Evolutionary conservation across 2,113 vertebrate genomes (phyloP).

Genomic region (Saccopteryx leptura): DNA sequence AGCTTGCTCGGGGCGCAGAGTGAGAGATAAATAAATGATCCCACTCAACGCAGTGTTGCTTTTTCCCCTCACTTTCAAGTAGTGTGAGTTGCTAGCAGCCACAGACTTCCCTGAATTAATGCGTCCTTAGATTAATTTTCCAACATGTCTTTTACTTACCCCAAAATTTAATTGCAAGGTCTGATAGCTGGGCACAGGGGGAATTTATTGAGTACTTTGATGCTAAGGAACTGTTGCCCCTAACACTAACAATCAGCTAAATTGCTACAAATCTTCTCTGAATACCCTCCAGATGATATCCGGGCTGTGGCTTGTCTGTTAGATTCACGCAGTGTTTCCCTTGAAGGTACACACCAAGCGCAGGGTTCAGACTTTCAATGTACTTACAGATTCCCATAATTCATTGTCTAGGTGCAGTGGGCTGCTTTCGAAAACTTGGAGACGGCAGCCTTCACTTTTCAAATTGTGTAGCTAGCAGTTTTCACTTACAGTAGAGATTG

Average conservation of each 20-base stretch:
- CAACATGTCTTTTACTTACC: slow-evolving; percentile 55
- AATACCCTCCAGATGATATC: slow-evolving; percentile 72
- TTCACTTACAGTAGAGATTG: slow-evolving; percentile 85
- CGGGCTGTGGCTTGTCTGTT: background rate
- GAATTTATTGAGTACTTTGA: slow-evolving; percentile 67
- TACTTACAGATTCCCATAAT: slow-evolving; percentile 72
- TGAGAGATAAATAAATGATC: slow-evolving; percentile 45
- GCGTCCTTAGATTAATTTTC: slow-evolving; percentile 54
- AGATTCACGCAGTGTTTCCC: slow-evolving; percentile 67
- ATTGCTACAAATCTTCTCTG: slow-evolving; percentile 75
- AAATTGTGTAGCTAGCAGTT: slow-evolving; percentile 84
- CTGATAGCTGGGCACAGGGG: slow-evolving; percentile 23
- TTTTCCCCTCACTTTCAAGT: slow-evolving; percentile 52
- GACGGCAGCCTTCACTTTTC: slow-evolving; percentile 81
- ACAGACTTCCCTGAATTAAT: slow-evolving; percentile 60
- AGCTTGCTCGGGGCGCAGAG: background rate
- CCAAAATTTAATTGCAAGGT: slow-evolving; percentile 67
- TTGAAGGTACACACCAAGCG: slow-evolving; percentile 58
- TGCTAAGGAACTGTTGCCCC: slow-evolving; percentile 54
- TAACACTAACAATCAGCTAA: slow-evolving; percentile 73
- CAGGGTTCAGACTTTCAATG: slow-evolving; percentile 37
- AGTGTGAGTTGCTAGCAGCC: slow-evolving; percentile 43
- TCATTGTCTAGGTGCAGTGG: slow-evolving; percentile 81
- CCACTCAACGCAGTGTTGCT: background rate
- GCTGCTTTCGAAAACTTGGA: slow-evolving; percentile 80